Evolutionary conservation across 2,888 invertebrate genomes (phyloP).

Genomic region (Bombyx huttoni): DNA sequence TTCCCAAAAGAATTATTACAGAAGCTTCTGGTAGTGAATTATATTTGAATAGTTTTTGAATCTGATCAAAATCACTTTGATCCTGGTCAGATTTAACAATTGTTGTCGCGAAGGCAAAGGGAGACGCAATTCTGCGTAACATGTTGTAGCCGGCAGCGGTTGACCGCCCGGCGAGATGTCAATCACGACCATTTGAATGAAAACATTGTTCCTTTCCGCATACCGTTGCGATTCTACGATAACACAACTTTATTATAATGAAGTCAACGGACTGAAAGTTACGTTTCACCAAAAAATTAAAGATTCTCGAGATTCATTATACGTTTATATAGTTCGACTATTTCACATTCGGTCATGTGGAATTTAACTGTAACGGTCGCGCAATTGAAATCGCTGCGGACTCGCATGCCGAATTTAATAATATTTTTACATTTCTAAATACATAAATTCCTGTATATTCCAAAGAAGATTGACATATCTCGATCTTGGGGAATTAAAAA

Average conservation of each 20-base stretch:
- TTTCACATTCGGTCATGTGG: conserved; percentile 40
- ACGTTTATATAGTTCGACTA: conserved; percentile 22
- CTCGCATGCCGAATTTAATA: not conserved
- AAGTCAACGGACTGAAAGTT: conserved; percentile 52
- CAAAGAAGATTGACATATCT: not conserved
- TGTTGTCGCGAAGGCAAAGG: conserved; percentile 29
- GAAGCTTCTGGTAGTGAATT: conserved; percentile 31
- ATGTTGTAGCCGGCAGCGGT: conserved; percentile 18
- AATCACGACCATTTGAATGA: conserved; percentile 66
- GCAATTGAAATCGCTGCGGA: conserved; percentile 22
- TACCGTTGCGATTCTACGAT: conserved; percentile 58
- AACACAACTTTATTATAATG: conserved; percentile 48
- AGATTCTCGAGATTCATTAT: conserved; percentile 22
- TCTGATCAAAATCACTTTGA: conserved; percentile 53
- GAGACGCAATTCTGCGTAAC: conserved; percentile 28
- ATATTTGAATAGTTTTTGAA: conserved; percentile 50
- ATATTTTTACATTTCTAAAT: not conserved
- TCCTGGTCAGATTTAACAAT: conserved; percentile 59
- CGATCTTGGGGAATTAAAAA: not conserved
- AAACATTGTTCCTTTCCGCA: conserved; percentile 51
- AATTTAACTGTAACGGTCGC: conserved; percentile 51
- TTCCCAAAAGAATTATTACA: conserved; percentile 39
- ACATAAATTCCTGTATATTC: not conserved
- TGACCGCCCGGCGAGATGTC: conserved; percentile 69
- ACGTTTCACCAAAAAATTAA: conserved; percentile 38